Conservation (phyloP, 2,113 vertebrate species). For the Austrofundulus limnaeus region DNA sequence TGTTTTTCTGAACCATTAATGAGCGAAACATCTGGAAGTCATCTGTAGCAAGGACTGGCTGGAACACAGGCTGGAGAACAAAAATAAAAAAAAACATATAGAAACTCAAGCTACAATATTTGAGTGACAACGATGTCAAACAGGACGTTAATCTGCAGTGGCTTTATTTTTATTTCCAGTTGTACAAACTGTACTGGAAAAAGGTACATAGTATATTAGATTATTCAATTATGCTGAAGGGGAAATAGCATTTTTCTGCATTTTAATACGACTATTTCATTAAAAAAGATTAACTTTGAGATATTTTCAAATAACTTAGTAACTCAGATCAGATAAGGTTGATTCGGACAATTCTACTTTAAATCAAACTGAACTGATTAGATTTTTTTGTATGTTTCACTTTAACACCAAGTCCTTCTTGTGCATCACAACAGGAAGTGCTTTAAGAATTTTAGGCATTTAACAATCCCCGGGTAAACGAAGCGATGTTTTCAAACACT, state of each 20-base stretch:
- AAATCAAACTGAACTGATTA: neutral
- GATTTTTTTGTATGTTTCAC: neutral
- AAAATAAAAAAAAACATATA: neutral
- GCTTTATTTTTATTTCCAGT: neutral
- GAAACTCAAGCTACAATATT: too few species aligned
- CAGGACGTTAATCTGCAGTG: too few species aligned
- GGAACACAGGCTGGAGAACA: slow-evolving; percentile 84
- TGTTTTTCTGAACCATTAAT: slow-evolving; percentile 97
- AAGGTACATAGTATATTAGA: too few species aligned
- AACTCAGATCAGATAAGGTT: too few species aligned
- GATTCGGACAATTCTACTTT: too few species aligned
- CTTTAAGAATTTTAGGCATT: neutral
- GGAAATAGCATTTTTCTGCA: too few species aligned
- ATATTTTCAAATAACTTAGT: too few species aligned
- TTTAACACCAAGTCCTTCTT: neutral
- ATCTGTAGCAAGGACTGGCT: slow-evolving; percentile 91
- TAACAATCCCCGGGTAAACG: neutral
- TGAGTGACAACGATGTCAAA: neutral
- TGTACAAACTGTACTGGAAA: too few species aligned
- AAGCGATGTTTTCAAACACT: slow-evolving; percentile 27
- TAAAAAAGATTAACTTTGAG: too few species aligned
- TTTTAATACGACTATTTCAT: too few species aligned
- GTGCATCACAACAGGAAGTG: slow-evolving; percentile 14
- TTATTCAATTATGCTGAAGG: too few species aligned
- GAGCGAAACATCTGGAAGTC: slow-evolving; percentile 95